Evolutionary conservation across 2,888 invertebrate species (phyloP).

Genomic region (Sarcophaga carnaria): DNA sequence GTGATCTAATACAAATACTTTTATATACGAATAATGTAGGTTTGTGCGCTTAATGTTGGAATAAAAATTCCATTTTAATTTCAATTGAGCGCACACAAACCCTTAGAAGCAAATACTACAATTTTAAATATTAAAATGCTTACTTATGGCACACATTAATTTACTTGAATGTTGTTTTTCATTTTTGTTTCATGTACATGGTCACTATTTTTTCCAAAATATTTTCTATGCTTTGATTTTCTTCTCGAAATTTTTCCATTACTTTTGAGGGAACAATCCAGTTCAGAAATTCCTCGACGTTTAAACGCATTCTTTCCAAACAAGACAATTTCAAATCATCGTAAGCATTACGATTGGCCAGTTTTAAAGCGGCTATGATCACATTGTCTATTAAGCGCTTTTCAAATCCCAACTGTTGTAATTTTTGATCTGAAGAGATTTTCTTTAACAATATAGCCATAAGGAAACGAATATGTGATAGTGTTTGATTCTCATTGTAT

Average conservation of each 20-base stretch:
- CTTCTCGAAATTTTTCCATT: conserved; percentile 88
- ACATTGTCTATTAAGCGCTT: conserved; percentile 90
- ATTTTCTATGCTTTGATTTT: conserved; percentile 90
- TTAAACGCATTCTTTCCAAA: conserved; percentile 86
- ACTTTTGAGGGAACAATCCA: conserved; percentile 91
- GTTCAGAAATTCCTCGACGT: conserved; percentile 89
- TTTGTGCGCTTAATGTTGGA: conserved; percentile 1
- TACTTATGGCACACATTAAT: conserved; percentile 63
- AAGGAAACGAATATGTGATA: conserved; percentile 90
- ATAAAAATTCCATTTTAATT: background rate
- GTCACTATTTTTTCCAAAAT: conserved; percentile 85
- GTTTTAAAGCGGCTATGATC: conserved; percentile 88
- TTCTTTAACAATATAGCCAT: conserved; percentile 91
- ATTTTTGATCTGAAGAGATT: conserved; percentile 90
- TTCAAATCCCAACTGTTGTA: conserved; percentile 90
- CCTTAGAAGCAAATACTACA: background rate
- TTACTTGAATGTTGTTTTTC: conserved; percentile 40
- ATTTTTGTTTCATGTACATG: conserved; percentile 79
- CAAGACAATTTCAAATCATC: conserved; percentile 84
- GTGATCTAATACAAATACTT: background rate
- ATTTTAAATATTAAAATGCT: conserved; percentile 49
- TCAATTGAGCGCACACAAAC: conserved; percentile 20
- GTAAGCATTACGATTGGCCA: conserved; percentile 87
- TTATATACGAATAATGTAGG: conserved; percentile 7
- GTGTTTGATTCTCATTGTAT: conserved; percentile 81